Evolutionary conservation across 2,113 vertebrate genomes (phyloP).

Genomic region (Pandion haliaetus): DNA sequence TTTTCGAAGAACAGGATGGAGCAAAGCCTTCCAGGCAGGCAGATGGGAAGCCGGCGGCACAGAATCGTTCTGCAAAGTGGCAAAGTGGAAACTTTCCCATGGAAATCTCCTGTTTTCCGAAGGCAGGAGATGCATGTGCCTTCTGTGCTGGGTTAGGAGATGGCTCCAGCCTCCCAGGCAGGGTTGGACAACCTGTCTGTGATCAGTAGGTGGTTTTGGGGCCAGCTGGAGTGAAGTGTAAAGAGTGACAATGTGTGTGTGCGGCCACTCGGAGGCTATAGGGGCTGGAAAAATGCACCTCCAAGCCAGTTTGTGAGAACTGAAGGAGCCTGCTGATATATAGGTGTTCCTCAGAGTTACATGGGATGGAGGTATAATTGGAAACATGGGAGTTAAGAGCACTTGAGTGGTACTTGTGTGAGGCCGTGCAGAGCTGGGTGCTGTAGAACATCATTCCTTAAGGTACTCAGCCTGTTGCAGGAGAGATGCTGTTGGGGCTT

Average conservation of each 20-base stretch:
- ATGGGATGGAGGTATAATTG: background rate
- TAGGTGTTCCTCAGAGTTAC: background rate
- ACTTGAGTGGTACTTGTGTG: background rate
- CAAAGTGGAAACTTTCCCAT: background rate
- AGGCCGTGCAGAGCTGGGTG: background rate
- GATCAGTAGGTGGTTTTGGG: accelerated
- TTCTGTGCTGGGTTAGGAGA: background rate
- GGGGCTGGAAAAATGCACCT: background rate
- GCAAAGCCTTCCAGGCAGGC: slow-evolving; percentile 42
- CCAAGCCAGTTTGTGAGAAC: background rate
- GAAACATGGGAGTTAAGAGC: background rate
- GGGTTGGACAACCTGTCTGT: background rate
- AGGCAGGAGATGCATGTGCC: background rate
- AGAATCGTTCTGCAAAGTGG: background rate
- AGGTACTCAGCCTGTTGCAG: background rate
- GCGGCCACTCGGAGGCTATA: accelerated
- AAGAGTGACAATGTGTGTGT: accelerated
- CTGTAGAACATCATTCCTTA: background rate
- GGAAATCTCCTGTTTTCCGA: background rate
- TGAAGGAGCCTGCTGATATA: background rate
- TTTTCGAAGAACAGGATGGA: background rate
- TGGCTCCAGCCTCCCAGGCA: background rate
- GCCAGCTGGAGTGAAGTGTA: background rate
- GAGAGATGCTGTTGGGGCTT: background rate
- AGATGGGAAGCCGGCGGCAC: slow-evolving; percentile 12